A percentile compares a stretch with the other conserved stretches of the same genome.
Conservation (phyloP, 2,797 vertebrate genomes). For the Lagocephalus sceleratus region DNA sequence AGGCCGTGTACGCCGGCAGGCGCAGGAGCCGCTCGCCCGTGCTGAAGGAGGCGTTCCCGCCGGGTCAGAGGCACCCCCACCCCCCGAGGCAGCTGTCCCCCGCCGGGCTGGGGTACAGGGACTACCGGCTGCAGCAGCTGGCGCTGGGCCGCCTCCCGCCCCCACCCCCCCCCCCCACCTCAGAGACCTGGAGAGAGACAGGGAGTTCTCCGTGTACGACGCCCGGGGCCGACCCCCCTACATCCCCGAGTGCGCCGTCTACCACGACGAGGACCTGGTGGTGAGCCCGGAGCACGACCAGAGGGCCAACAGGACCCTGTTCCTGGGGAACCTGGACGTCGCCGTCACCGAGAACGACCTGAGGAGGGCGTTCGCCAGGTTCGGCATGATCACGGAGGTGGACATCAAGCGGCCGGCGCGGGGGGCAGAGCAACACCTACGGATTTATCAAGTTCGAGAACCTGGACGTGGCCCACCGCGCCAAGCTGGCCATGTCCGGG, state of each 20-base stretch:
- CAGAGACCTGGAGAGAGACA: conserved; percentile 88
- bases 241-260: conserved; percentile 81
- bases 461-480: conserved; percentile 95
- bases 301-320: conserved; percentile 93
- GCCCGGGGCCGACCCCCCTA: conserved; percentile 82
- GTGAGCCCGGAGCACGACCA: conserved; percentile 91
- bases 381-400: conserved; percentile 94
- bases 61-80: conserved; percentile 74
- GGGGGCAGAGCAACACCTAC: conserved; percentile 90
- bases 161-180: conserved; percentile 83
- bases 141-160: conserved; percentile 88
- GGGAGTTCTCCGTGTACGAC: conserved; percentile 86
- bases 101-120: conserved; percentile 83
- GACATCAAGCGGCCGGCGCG: conserved; percentile 91
- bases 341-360: conserved; percentile 89
- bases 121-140: conserved; percentile 91
- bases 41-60: conserved; percentile 81
- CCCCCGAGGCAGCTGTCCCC: conserved; percentile 85
- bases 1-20: conserved; percentile 83
- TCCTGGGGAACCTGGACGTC: conserved; percentile 93
- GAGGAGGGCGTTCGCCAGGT: conserved; percentile 89
- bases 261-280: conserved; percentile 87
- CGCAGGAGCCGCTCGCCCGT: conserved; percentile 86
- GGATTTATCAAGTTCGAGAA: conserved; percentile 98
- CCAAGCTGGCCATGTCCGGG: conserved; percentile 94